Percentiles rank a stretch among this genome's conserved stretches.
These are phyloP conservation scores for Daboia siamensis DNA, from an alignment of 2,113 vertebrate species.

Conservation along the genomic window DNA sequence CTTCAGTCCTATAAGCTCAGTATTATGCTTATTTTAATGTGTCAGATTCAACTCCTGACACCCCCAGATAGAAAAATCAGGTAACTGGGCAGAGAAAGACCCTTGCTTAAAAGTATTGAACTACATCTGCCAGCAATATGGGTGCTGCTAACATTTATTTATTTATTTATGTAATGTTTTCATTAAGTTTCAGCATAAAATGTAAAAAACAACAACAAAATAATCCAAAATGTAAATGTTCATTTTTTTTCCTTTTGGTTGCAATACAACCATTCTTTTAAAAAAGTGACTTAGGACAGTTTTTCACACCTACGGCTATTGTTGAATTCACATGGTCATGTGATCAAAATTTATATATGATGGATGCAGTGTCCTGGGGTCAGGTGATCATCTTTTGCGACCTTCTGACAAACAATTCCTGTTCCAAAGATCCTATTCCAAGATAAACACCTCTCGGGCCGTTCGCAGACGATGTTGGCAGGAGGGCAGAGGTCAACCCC, in stretches of 20 bases:
- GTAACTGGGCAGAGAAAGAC: neutral
- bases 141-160: neutral
- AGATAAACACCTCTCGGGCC: too few relatives aligned
- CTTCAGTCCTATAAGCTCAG: neutral
- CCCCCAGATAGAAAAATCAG: neutral
- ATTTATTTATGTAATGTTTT: neutral
- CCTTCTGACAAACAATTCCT: neutral
- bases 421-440: too few relatives aligned
- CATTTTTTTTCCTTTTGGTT: too few relatives aligned
- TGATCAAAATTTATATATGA: neutral
- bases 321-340: neutral
- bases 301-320: neutral
- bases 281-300: neutral
- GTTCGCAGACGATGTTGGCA: too few relatives aligned
- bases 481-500: too few relatives aligned
- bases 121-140: neutral
- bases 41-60: neutral
- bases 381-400: neutral
- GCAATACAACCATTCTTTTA: neutral
- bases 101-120: neutral
- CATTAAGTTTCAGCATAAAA: neutral
- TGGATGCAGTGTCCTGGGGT: neutral
- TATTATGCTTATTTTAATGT: neutral
- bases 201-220: neutral
- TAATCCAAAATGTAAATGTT: neutral